Evolutionary conservation across 2,888 invertebrate genomes (phyloP), one percentile per base, ranked within the genome.

Genomic region (Chymomyza amoena): DNA sequence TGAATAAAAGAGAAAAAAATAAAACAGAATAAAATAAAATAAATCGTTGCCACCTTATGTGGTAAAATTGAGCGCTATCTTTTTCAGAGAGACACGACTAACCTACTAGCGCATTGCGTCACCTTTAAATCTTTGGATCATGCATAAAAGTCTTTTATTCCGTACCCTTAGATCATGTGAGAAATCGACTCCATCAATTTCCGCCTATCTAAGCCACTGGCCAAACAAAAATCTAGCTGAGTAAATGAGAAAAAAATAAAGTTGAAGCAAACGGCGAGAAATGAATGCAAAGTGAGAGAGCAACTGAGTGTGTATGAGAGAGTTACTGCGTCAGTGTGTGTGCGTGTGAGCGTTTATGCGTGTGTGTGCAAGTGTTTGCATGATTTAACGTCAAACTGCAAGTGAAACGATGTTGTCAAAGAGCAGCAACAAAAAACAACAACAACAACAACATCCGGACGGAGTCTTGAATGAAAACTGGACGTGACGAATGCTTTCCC

Each of bases 361-460:
- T 61, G 59, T 56, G 39, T 9, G 4, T 64, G 36, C 9, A 45
- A 54, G 61, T 61, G 51, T 20, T 66, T 71, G 67, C 70, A 71
- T 75, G 79, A 80, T 78, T 80, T 76, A 77, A 72, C 64, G 66
- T 67, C 64, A 72, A 77, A 65, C 72, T 73, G 77, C 67, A 68
- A 74, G 67, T 73, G 66, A 77, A 73, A 70, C 70, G 64, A 70
- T 71, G 70, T 68, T 73, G 69, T 79, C 75, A 80, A 77, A 75
- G 79, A 32, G 39, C 9, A 59, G 54, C 18, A 54, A n/a, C 16
- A 54, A 54, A 5, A 20, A 54, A 0, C 54, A 54, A 20, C 54
- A 20, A n/a, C 54, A 54, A 10, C 54, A 54, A 10, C 54, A 54
- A 18, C 7, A 16, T 15, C 54, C 15, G 15, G 15, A 16, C 15